Evolutionary conservation across 2,113 vertebrate genomes (phyloP).

Genomic region (Peromyscus maniculatus): DNA sequence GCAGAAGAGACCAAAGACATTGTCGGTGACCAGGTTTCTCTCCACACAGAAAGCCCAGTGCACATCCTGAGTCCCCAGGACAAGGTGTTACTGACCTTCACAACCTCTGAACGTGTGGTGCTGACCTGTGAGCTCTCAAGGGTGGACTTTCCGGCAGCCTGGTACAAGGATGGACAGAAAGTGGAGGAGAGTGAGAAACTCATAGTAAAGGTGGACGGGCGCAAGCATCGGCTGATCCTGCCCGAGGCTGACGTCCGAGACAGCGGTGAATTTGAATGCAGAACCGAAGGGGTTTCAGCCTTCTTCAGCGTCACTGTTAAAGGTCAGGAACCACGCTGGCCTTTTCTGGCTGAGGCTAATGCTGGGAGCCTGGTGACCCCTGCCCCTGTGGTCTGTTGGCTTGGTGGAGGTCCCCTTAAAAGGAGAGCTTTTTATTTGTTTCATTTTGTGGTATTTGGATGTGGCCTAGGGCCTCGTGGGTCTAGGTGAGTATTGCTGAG

Average conservation of each 20-base stretch:
- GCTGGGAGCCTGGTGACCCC: neutral
- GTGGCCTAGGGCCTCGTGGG: neutral
- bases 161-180: slow-evolving; percentile 95
- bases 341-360: neutral
- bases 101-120: slow-evolving; percentile 90
- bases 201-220: slow-evolving; percentile 91
- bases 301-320: slow-evolving; percentile 93
- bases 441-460: neutral
- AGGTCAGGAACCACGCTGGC: slow-evolving; percentile 86
- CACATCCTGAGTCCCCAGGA: slow-evolving; percentile 91
- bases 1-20: neutral
- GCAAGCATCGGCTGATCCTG: slow-evolving; percentile 90
- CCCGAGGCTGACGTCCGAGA: slow-evolving; percentile 90
- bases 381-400: neutral
- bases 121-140: slow-evolving; percentile 95
- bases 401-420: neutral
- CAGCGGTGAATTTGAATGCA: slow-evolving; percentile 95
- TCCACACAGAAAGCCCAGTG: slow-evolving; percentile 90
- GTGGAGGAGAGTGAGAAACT: slow-evolving; percentile 90
- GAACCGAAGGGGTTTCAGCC: slow-evolving; percentile 92
- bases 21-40: neutral
- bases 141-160: slow-evolving; percentile 87
- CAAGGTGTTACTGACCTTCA: slow-evolving; percentile 87
- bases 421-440: neutral
- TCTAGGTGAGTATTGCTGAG: neutral